These are phyloP conservation scores for Rissa tridactyla DNA, from an alignment of 2,113 vertebrate genomes.

Conservation along the genomic window DNA sequence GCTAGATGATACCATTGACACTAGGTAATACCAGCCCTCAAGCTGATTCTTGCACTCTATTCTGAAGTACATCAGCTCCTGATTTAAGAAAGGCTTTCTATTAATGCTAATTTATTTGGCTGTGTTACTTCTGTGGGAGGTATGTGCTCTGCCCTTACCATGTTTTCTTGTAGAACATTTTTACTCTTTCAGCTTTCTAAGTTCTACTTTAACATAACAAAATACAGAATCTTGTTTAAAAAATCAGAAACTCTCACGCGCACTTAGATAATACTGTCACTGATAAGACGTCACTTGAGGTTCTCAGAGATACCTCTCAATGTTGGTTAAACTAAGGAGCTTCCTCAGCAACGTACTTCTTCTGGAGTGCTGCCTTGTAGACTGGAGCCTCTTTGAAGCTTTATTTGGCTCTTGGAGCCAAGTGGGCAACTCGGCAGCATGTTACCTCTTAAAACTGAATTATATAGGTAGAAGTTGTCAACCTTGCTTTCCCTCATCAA, in stretches of 20 bases:
- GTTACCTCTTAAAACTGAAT: background rate
- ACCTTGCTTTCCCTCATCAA: background rate
- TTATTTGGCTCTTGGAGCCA: background rate
- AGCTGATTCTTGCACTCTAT: background rate
- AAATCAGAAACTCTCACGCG: background rate
- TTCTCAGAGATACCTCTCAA: background rate
- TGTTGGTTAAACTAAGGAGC: background rate
- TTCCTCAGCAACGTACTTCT: background rate
- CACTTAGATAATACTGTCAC: background rate
- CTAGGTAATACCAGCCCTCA: background rate
- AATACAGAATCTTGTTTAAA: background rate
- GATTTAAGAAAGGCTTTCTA: background rate
- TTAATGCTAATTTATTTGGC: background rate
- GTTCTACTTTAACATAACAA: background rate
- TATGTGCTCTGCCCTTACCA: background rate
- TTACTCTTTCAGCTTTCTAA: background rate
- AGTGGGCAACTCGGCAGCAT: background rate
- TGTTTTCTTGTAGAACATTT: background rate
- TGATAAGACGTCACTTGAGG: background rate
- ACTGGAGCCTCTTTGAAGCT: background rate
- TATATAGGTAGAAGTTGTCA: background rate
- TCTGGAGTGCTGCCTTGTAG: background rate
- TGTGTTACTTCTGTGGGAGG: fast-evolving
- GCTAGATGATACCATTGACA: background rate
- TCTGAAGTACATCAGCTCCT: background rate